Evolutionary conservation across 2,797 vertebrate species (phyloP).

Genomic region (Gephyroberyx darwinii): DNA sequence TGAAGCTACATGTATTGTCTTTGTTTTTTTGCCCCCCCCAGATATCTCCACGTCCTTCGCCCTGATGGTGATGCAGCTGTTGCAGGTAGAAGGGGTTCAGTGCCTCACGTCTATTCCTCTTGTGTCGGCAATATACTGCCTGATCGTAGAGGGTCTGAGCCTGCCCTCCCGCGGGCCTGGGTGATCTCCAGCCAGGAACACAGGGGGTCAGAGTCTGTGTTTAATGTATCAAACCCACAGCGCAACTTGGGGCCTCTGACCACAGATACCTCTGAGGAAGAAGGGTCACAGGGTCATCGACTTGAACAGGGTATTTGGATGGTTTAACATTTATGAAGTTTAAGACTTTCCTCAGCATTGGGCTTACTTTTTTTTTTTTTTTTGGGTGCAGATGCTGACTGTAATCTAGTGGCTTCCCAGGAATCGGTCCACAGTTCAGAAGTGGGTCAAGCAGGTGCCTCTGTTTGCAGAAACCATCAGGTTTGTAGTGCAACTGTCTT

Average conservation of each 20-base stretch:
- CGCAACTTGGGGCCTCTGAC: constrained; percentile 29
- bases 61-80: constrained; percentile 25
- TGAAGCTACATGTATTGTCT: background rate
- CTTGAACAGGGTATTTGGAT: constrained; percentile 56
- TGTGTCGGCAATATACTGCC: constrained; percentile 9
- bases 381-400: constrained; percentile 28
- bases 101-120: constrained; percentile 61
- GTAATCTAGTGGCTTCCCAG: constrained; percentile 1
- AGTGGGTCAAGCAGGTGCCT: constrained; percentile 32
- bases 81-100: constrained; percentile 49
- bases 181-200: constrained; percentile 27
- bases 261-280: constrained; percentile 61
- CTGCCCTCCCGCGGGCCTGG: constrained; percentile 48
- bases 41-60: constrained; percentile 81
- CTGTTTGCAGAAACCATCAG: constrained; percentile 38
- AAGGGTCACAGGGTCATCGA: constrained; percentile 34
- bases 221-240: constrained; percentile 11
- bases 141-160: constrained; percentile 71
- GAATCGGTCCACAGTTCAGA: constrained; percentile 26
- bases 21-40: constrained; percentile 45
- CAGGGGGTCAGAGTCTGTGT: constrained; percentile 21
- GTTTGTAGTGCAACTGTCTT: constrained; percentile 43
- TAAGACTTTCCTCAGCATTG: background rate
- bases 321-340: background rate
- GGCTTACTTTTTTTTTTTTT: background rate